phyloP scores from a whole-genome alignment of 1,140 invertebrate genomes.

The Pseudoatta argentina region DNA sequence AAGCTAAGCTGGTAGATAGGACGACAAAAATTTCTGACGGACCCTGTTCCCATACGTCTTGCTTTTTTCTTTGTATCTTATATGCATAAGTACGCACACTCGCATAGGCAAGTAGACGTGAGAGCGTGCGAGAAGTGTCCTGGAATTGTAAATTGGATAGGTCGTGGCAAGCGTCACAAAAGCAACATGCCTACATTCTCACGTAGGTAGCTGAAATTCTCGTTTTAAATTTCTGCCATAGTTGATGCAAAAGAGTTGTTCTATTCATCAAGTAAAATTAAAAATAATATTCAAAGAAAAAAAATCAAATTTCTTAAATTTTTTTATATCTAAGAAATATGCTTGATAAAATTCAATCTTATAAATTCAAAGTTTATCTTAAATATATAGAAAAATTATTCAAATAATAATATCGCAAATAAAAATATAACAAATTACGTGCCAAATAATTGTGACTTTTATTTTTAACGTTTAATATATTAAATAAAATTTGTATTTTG shows the following conservation, averaged over 20 bases:
- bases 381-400: neutral
- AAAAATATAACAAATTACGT: neutral
- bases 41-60: neutral
- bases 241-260: neutral
- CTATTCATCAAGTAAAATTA: neutral
- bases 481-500: neutral
- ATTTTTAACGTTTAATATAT: neutral
- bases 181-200: constrained; percentile 24
- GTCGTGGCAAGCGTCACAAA: constrained; percentile 61
- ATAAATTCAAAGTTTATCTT: neutral
- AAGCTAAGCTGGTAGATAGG: constrained; percentile 2
- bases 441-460: neutral
- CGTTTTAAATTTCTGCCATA: neutral
- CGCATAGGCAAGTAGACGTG: neutral
- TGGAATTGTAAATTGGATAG: constrained; percentile 66
- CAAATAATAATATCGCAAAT: neutral
- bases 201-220: neutral
- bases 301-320: neutral
- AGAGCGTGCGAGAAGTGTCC: constrained; percentile 31
- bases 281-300: constrained; percentile 1
- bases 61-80: neutral
- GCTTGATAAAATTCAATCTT: neutral
- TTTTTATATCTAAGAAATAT: neutral
- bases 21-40: neutral
- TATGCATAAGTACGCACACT: neutral